Conservation (phyloP, 2,797 vertebrate species). For the Mallotus villosus region DNA sequence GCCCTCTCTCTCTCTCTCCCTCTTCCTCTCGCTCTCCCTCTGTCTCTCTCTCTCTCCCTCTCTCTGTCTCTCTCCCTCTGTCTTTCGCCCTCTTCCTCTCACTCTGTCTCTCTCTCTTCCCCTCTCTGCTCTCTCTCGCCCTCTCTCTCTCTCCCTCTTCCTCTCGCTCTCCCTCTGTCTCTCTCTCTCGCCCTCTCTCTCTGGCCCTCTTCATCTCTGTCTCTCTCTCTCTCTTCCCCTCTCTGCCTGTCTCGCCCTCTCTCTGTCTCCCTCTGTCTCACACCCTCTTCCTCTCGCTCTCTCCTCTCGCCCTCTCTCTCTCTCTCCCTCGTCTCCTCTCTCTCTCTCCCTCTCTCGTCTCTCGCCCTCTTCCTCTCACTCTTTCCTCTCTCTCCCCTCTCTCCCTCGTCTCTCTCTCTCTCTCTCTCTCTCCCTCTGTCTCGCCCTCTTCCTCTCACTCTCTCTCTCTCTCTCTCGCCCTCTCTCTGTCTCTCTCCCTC, state of each 20-base stretch:
- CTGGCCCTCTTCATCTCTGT: neutral
- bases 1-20: neutral
- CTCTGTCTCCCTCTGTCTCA: slow-evolving; percentile 10
- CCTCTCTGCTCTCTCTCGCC: too few relatives aligned
- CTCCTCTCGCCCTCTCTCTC: neutral
- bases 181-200: slow-evolving; percentile 18
- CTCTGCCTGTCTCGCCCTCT: too few relatives aligned
- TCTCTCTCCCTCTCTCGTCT: too few relatives aligned
- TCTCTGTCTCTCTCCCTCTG: slow-evolving; percentile 8
- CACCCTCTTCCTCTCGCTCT: too few relatives aligned
- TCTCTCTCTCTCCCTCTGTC: neutral
- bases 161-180: slow-evolving; percentile 4
- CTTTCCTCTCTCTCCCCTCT: slow-evolving; percentile 2
- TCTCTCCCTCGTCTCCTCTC: too few relatives aligned
- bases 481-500: too few relatives aligned
- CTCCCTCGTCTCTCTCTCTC: slow-evolving; percentile 13
- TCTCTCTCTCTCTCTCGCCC: neutral
- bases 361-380: neutral
- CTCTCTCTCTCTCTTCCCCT: slow-evolving; percentile 7
- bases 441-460: neutral
- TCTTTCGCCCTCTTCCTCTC: neutral
- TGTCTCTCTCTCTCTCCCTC: slow-evolving; percentile 1
- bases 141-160: neutral
- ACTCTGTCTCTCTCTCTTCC: slow-evolving; percentile 2
- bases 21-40: neutral